Conservation (phyloP, 2,888 invertebrate species). For the Caradrina clavipalpis region DNA sequence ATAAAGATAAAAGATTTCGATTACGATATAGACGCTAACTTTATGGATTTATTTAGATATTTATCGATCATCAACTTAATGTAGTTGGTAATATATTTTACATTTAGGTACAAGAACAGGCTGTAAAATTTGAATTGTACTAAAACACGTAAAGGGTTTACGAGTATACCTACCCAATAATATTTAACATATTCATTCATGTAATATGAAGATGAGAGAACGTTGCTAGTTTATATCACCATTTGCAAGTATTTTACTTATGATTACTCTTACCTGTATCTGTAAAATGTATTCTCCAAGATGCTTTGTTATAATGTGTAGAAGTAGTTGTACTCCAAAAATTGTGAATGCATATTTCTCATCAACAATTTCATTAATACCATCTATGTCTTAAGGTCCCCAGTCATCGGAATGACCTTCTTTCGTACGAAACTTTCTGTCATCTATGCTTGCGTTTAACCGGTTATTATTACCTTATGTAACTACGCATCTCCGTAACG, state of each 20-base stretch:
- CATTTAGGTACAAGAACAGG: constrained; percentile 16
- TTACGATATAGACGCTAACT: constrained; percentile 35
- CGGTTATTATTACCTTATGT: constrained; percentile 69
- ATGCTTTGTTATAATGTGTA: background rate
- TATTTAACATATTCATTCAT: constrained; percentile 27
- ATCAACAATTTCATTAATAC: constrained; percentile 7
- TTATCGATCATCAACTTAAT: constrained; percentile 38
- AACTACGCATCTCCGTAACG: constrained; percentile 81
- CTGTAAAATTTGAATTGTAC: constrained; percentile 4
- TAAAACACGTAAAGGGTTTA: constrained; percentile 5
- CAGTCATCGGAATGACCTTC: constrained; percentile 29
- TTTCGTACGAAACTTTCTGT: constrained; percentile 45
- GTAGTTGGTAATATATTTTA: constrained; percentile 11
- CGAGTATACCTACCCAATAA: constrained; percentile 11
- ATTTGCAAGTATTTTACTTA: background rate
- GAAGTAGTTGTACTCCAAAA: background rate
- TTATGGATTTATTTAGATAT: constrained; percentile 42
- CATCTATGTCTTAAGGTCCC: constrained; percentile 22
- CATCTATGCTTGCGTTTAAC: constrained; percentile 45
- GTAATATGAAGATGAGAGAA: background rate
- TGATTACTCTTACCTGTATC: background rate
- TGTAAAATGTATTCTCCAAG: background rate
- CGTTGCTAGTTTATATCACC: background rate
- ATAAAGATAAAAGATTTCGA: constrained; percentile 50
- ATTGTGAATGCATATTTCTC: background rate